Evolutionary conservation across 2,888 invertebrate species (phyloP), one percentile per base, ranked within the genome.

Genomic region (Papilio protenor): DNA sequence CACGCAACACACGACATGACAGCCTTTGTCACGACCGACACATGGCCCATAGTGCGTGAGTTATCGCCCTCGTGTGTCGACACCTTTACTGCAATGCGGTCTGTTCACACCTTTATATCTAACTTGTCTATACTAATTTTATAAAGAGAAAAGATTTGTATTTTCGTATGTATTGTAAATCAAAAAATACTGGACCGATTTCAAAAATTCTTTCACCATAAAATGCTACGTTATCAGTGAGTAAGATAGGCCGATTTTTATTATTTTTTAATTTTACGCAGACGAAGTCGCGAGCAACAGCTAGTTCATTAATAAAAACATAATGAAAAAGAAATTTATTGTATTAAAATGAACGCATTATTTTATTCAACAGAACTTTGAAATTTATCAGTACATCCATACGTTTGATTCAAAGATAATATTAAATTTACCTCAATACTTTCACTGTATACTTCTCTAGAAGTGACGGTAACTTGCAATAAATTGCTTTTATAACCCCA

Each of bases 1-100:
- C 83, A 80, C 82, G 81, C 84, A 85, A 79, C 77, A 71, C 79
- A 84, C 87, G 89, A 88, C 90, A 18, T 55, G 59, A 14, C 57
- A 57, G 59, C 5, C 59, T 71, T 33, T 33, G 61, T 47, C 71
- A 18, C 75, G 52, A 69, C 55, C 21, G 66, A 59, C 40, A 66
- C 33, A 61, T 64, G 40, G 40, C 57, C 64, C 59, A 21, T 69
- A 33, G 59, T 27, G 70, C 75, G 23, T 69, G 75, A 75, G 55
- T 75, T 75, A 70, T 73, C 73, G 27, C 23, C n/a, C 27, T 6
- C 49, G 47, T 71, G n/a, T 55, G 21, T 40, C 52, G 52, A 33
- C 64, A 64, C 52, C 64, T 64, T 72, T 64, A 64, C 45, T 66
- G 75, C 27, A 74, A 21, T 47, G 23, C 47, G 12, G 64, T 66